Evolutionary conservation across 1,140 invertebrate species (phyloP).

Genomic region (Bombus terrestris): DNA sequence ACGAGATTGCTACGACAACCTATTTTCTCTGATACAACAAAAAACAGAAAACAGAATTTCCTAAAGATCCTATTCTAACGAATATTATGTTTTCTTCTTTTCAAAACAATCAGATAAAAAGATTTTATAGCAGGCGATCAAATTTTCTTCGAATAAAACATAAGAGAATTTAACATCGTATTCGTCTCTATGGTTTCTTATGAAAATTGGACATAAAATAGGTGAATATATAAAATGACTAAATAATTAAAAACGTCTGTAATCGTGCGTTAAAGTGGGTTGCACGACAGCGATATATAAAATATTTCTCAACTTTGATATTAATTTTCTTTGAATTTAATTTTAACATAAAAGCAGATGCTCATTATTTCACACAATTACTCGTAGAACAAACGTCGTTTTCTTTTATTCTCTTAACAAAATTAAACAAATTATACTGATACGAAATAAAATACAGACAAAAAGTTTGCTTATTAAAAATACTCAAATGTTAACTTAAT

Average conservation of each 20-base stretch:
- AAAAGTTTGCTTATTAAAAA: too few relatives aligned
- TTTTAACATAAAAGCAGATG: too few relatives aligned
- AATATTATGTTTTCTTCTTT: not conserved
- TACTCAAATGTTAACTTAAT: too few relatives aligned
- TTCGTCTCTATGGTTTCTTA: not conserved
- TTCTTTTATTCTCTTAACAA: too few relatives aligned
- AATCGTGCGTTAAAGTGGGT: not conserved
- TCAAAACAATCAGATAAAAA: not conserved
- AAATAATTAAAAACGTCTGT: not conserved
- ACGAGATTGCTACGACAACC: not conserved
- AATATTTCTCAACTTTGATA: too few relatives aligned
- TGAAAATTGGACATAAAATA: not conserved
- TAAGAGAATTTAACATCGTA: not conserved
- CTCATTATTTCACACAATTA: too few relatives aligned
- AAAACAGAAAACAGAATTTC: not conserved
- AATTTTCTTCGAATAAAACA: not conserved
- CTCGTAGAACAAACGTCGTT: too few relatives aligned
- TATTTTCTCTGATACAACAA: not conserved
- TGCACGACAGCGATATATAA: too few relatives aligned
- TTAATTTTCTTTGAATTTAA: too few relatives aligned
- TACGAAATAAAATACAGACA: too few relatives aligned
- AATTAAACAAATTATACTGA: too few relatives aligned
- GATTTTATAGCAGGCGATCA: too few relatives aligned
- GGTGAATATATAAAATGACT: not conserved
- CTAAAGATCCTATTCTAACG: not conserved